Evolutionary conservation across 2,888 invertebrate species (phyloP).

Genomic region (Quadriops clusia): DNA sequence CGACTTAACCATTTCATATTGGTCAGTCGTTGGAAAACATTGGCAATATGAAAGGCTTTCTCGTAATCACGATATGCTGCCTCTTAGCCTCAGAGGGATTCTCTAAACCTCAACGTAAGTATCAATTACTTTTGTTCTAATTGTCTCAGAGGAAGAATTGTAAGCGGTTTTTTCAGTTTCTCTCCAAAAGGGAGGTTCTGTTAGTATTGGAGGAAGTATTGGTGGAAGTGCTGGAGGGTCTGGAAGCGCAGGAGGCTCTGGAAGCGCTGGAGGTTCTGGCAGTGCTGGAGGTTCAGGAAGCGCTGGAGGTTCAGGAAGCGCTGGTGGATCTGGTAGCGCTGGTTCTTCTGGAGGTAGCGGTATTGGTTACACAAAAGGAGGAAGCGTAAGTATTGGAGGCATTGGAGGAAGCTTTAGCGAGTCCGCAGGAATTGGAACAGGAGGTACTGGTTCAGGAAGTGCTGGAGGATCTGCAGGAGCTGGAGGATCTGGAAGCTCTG

Average conservation of each 20-base stretch:
- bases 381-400: conserved; percentile 6
- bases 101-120: too few relatives aligned
- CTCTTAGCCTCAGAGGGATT: too few relatives aligned
- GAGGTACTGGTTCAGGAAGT: conserved; percentile 1
- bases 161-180: too few relatives aligned
- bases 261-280: conserved; percentile 3
- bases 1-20: too few relatives aligned
- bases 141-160: too few relatives aligned
- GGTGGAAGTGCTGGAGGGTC: conserved; percentile 8
- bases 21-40: too few relatives aligned
- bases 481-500: conserved; percentile 6
- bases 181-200: too few relatives aligned
- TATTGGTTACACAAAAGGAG: background rate
- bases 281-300: conserved; percentile 4
- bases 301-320: conserved; percentile 2
- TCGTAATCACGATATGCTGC: too few relatives aligned
- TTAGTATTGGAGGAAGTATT: conserved; percentile 7
- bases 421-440: conserved; percentile 4
- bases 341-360: conserved; percentile 5
- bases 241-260: conserved; percentile 11
- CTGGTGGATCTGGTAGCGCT: conserved; percentile 6
- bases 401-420: conserved; percentile 2
- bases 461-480: conserved; percentile 6
- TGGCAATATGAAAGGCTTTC: too few relatives aligned
- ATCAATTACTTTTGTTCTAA: too few relatives aligned